Evolutionary conservation across 1,140 invertebrate species (phyloP), one percentile per base, ranked within the genome.

Genomic region (Meloidogyne exigua): DNA sequence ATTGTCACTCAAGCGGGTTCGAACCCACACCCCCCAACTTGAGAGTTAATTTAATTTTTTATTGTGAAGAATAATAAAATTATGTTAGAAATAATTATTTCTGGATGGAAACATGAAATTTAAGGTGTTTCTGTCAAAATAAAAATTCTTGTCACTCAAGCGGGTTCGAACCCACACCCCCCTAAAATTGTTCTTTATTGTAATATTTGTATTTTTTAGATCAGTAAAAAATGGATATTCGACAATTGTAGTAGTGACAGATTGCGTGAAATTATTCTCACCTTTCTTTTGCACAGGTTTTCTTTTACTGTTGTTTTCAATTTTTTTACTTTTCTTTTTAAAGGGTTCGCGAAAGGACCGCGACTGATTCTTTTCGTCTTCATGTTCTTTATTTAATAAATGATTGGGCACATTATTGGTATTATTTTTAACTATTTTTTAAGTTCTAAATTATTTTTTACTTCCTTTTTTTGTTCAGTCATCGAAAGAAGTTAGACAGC

Each of bases 351-450:
- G 76, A 72, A 69, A 23, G 28, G 12, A 39, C 23, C 2, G 63
- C 84, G 12, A 79, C 21, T 32, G 83, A 85, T 42, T 25, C 62
- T 15, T 76, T 84, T 12, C 78, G 84, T 49, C 84, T 84, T 2
- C 85, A 84, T 42, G 76, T 84, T 62, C 74, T 84, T 15, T 84
- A 84, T 64, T 68, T 84, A 18, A 80, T 84, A 63, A 86, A 84
- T 69, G 83, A 84, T 68, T 84, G 83, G 83, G 83, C 84, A 26
- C 77, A 86, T 71, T 80, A 82, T 76, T 84, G 83, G 84, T 32
- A 32, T 86, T 12, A 26, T 28, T 72, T 65, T 65, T 32, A n/a
- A n/a, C n/a, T n/a, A n/a, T 76, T 57, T 39, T 62, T 12, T 39
- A 32, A 78, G 26, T 23, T n/a, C 4, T 49, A 32, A 32, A 32